phyloP scores from a whole-genome alignment of 1,140 invertebrate genomes.

The Wiebesia pumilae region DNA sequence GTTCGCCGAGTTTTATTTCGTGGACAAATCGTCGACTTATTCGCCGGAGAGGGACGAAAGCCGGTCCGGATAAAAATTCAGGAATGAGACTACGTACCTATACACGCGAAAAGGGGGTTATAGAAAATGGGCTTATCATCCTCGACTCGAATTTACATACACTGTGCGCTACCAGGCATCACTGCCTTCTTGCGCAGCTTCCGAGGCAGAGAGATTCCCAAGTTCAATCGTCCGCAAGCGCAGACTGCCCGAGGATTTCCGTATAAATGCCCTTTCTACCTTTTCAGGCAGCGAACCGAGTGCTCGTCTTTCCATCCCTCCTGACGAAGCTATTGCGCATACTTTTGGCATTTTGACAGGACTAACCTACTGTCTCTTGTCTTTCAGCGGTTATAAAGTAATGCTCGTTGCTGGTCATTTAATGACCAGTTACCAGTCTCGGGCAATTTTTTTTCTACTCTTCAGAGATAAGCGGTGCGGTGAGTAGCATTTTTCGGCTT shows the following conservation, averaged over 20 bases:
- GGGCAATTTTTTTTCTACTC: background rate
- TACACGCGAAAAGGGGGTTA: background rate
- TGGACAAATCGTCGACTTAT: background rate
- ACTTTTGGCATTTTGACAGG: slow-evolving; percentile 42
- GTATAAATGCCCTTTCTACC: slow-evolving; percentile 26
- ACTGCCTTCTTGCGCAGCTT: background rate
- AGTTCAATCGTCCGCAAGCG: background rate
- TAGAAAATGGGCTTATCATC: slow-evolving; percentile 35
- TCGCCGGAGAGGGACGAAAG: background rate
- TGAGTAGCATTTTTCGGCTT: no score
- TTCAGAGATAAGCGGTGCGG: background rate
- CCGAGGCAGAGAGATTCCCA: background rate
- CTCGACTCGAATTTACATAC: background rate
- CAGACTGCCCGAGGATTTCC: background rate
- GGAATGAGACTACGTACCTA: background rate
- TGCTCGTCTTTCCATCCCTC: no score
- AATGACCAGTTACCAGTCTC: background rate
- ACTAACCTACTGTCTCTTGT: background rate
- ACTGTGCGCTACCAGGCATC: background rate
- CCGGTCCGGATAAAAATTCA: background rate
- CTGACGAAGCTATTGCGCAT: slow-evolving; percentile 8
- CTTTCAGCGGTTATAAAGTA: background rate
- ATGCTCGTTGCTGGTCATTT: background rate
- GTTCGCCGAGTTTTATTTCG: background rate
- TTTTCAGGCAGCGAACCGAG: background rate